Base-by-base conservation (phyloP, 2,113 vertebrate genomes). In the Marmota monax region DNA sequence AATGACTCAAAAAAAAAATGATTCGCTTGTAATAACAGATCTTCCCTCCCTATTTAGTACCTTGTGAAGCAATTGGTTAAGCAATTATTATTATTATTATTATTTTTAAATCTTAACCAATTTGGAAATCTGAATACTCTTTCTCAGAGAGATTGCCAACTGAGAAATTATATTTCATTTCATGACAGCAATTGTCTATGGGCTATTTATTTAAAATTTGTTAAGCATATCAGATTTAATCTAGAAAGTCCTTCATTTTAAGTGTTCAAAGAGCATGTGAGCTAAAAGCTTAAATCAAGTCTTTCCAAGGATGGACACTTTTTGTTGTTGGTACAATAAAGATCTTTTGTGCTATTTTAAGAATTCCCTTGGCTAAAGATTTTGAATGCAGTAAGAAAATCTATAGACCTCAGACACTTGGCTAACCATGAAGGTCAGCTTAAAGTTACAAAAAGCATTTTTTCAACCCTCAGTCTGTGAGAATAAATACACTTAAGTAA, bases 331-430 rank as follows among this genome's bases (percentile, higher is more conserved):
- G 88, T 53, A 96, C 97, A 91, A 90, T 90, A 83, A 20, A 94
- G 87, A 77, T 85, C 65, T 85, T 79, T 83, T 86, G 34, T 88
- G 56, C 73, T 98, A 98, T 98, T 98, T 98, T 98, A 39, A 98
- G 96, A 82, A 22, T 94, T n/a, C 56, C 94, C 97, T 93, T 96
- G 63, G 88, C 87, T 97, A 93, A 97, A 92, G 42, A 85, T 61
- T 84, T 94, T 93, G 95, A 97, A 92, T 90, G 67, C 83, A 97
- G 82, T 91, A 94, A 90, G 65, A 88, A 98, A 98, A 97, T 97
- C 97, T 90, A 92, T 97, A 95, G 88, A 90, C 53, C 91, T 97
- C 76, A 90, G 86, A 93, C 87, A 96, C 77, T 87, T 20, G 90
- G 4, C 97, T 92, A 37, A 90, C 65, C n/a, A 77, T 86, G 48